Conservation (phyloP, 2,113 vertebrate species). For the Sphyrna mokarran region DNA sequence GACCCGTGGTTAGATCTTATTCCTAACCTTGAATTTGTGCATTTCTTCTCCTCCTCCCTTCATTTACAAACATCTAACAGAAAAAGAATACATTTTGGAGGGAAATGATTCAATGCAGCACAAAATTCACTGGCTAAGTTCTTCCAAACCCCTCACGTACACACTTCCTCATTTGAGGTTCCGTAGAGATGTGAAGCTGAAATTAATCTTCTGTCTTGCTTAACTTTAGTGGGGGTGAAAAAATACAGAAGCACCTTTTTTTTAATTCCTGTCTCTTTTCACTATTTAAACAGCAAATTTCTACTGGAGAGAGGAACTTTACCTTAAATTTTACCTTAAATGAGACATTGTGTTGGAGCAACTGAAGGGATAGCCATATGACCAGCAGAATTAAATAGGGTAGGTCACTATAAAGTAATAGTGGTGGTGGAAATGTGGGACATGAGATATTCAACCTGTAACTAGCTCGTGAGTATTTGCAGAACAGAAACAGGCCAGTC, state of each 20-base stretch:
- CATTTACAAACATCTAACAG: background rate
- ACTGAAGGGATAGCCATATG: background rate
- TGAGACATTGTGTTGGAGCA: background rate
- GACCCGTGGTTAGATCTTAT: background rate
- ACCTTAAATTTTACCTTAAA: background rate
- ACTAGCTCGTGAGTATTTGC: background rate
- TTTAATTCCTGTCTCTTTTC: background rate
- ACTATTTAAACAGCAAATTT: background rate
- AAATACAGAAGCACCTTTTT: background rate
- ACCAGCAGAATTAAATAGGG: background rate
- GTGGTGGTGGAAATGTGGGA: background rate
- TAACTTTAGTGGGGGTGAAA: background rate
- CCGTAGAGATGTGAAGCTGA: too few species aligned
- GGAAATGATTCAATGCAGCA: fast-evolving
- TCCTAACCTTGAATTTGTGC: background rate
- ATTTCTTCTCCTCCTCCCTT: background rate
- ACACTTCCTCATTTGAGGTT: too few species aligned
- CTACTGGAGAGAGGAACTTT: background rate
- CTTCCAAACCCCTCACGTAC: too few species aligned
- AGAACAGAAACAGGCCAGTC: background rate
- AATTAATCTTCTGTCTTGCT: background rate
- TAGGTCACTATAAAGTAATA: background rate
- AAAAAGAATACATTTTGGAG: background rate
- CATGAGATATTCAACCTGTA: background rate
- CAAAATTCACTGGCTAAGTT: background rate